Conservation (phyloP, 2,888 invertebrate species). For the Ceraclea dissimilis region DNA sequence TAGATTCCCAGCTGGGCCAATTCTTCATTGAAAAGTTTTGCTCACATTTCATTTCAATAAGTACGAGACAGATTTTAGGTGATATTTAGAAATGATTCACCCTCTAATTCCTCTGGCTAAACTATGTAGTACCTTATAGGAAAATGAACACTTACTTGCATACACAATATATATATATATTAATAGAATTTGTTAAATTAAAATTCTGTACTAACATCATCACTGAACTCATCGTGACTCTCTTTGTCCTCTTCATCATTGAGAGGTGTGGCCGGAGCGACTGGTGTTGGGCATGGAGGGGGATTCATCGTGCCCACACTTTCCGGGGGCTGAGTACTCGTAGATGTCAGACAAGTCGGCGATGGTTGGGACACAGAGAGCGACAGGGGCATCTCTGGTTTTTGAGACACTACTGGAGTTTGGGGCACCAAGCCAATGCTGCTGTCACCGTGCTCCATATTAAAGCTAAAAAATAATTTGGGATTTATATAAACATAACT, state of each 20-base stretch:
- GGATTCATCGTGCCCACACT: slow-evolving; percentile 29
- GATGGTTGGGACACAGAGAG: not conserved
- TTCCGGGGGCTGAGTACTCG: slow-evolving; percentile 26
- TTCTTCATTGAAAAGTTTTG: no score
- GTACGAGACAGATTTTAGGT: no score
- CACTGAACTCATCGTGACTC: slow-evolving; percentile 44
- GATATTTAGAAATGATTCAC: no score
- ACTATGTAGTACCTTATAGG: no score
- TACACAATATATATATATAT: no score
- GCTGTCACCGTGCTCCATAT: not conserved
- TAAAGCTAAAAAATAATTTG: not conserved
- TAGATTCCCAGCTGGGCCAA: no score
- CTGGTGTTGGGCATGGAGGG: slow-evolving; percentile 31
- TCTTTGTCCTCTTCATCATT: slow-evolving; percentile 38
- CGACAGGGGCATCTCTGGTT: no score
- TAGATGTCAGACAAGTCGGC: not conserved
- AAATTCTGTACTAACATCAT: slow-evolving; percentile 39
- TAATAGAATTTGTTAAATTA: no score
- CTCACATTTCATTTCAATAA: no score
- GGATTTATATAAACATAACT: no score
- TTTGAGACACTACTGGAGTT: slow-evolving; percentile 18
- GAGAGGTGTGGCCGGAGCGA: slow-evolving; percentile 26
- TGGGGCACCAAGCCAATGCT: not conserved
- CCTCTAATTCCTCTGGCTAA: no score
- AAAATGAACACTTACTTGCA: no score